Evolutionary conservation across 2,113 vertebrate genomes (phyloP), one percentile per base, ranked within the genome.

Genomic region (Melanerpes aurifrons): DNA sequence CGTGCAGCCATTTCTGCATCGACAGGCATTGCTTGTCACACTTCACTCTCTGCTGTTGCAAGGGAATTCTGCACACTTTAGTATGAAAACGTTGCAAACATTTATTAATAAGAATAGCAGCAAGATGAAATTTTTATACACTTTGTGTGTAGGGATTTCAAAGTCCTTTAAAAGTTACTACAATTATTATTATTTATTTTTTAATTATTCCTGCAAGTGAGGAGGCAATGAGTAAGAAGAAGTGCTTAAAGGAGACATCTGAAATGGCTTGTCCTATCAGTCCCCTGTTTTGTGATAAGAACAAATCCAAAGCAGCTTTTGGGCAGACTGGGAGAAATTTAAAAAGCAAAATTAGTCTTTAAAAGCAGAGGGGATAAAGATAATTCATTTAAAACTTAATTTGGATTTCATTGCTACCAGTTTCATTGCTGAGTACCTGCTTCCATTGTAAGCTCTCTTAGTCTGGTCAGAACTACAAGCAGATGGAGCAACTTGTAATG

Each of bases 31-130:
- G 3, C 10, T 32, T 43, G 63, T 4, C 58, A 28, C 75, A 15
- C 24, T 18, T 21, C 57, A 59, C 15, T 2, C 45, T 66, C 20
- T 1, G 0, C 40, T 28, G n/a, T 5, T 6, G 7, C 10, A 2
- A 35, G 12, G 25, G n/a, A 63, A 64, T 53, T 40, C 22, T 6
- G 4, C 3, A 3, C 0, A 6, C 3, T 8, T 87, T 20, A 1
- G 12, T 22, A 47, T 3, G 3, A 18, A 70, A 90, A 66, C 0
- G 0, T 48, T 13, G 16, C 31, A 21, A 78, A 26, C 8, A 2
- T 12, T 9, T 72, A 6, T 16, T 7, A 22, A 9, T 19, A 67
- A 54, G 25, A 31, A 40, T 1, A 21, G 32, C 21, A 24, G 10
- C 16, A 7, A 25, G 43, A 10, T 7, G 3, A 9, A 78, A 64